phyloP scores from a whole-genome alignment of 2,888 invertebrate species.

The Serripes groenlandicus region DNA sequence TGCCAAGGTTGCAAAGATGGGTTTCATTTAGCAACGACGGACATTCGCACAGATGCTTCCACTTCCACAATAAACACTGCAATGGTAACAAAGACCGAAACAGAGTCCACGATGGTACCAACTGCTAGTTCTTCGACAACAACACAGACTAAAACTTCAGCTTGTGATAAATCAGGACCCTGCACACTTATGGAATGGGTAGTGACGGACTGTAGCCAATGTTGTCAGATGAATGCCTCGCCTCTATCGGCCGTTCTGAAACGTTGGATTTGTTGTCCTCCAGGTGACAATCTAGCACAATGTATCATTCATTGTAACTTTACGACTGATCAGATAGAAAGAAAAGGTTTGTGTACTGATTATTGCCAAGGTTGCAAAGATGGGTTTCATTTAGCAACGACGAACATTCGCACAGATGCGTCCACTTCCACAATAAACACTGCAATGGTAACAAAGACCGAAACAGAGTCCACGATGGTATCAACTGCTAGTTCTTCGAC shows the following conservation, averaged over 20 bases:
- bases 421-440: too few species aligned
- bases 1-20: neutral
- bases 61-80: too few species aligned
- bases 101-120: neutral
- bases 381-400: neutral
- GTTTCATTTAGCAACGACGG: neutral
- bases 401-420: neutral
- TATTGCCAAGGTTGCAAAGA: neutral
- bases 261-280: neutral
- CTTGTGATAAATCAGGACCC: neutral
- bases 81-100: neutral
- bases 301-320: constrained; percentile 4
- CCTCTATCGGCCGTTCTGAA: neutral
- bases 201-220: neutral
- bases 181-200: neutral
- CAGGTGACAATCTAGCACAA: neutral
- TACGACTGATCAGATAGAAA: neutral
- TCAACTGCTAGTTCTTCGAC: neutral
- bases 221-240: neutral
- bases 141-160: too few species aligned
- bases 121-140: too few species aligned
- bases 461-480: neutral
- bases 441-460: neutral
- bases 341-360: neutral
- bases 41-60: too few species aligned